A percentile compares a stretch with the other conserved stretches of the same genome.
These are phyloP conservation scores for Incurvaria masculella DNA, from an alignment of 2,888 invertebrate species.

Conservation along the genomic window DNA sequence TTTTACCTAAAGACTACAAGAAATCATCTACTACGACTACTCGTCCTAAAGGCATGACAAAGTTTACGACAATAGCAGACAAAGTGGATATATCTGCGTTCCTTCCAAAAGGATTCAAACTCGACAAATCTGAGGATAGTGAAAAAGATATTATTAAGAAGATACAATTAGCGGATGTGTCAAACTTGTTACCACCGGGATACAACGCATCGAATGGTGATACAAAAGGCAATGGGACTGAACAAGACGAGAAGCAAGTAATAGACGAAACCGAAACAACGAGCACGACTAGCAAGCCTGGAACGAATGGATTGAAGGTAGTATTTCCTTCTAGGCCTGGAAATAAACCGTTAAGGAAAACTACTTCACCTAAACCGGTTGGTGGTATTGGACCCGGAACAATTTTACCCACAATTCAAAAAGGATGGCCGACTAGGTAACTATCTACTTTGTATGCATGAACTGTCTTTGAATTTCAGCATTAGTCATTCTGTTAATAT, in stretches of 20 bases:
- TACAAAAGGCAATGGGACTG: constrained; percentile 12
- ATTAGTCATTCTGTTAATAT: constrained; percentile 1
- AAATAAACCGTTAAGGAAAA: constrained; percentile 56
- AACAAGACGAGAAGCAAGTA: constrained; percentile 7
- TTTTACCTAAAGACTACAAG: constrained; percentile 64
- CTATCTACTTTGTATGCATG: constrained; percentile 3
- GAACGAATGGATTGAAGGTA: constrained; percentile 58
- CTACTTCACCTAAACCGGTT: constrained; percentile 55
- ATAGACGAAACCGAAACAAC: constrained; percentile 11
- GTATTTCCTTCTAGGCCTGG: constrained; percentile 80
- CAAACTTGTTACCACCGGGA: constrained; percentile 46
- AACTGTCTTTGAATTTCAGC: constrained; percentile 5
- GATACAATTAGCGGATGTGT: constrained; percentile 28
- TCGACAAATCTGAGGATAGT: constrained; percentile 28
- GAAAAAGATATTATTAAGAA: constrained; percentile 22
- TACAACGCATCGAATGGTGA: constrained; percentile 37
- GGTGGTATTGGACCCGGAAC: constrained; percentile 40
- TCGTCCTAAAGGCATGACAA: constrained; percentile 25
- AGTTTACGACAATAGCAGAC: constrained; percentile 25
- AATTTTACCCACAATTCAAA: constrained; percentile 67
- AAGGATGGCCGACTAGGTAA: constrained; percentile 81
- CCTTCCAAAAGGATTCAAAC: constrained; percentile 60
- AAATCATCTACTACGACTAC: constrained; percentile 31
- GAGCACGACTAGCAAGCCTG: constrained; percentile 36
- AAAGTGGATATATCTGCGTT: constrained; percentile 58